Conservation (phyloP, 2,888 invertebrate species). For the Volucella inanis region DNA sequence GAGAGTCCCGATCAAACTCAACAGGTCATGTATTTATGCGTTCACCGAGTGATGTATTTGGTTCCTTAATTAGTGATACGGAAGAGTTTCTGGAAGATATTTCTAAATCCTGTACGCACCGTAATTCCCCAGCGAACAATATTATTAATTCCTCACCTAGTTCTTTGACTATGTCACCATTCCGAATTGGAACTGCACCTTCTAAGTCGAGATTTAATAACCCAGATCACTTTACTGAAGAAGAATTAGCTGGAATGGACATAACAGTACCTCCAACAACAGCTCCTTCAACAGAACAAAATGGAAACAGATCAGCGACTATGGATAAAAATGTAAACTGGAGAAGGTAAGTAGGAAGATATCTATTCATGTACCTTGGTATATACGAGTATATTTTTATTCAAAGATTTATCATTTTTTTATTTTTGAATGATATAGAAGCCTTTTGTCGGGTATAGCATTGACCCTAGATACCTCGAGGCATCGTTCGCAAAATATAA, state of each 20-base stretch:
- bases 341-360: background rate
- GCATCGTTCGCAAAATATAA: no score
- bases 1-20: constrained; percentile 89
- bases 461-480: no score
- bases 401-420: no score
- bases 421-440: no score
- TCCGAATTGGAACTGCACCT: constrained; percentile 85
- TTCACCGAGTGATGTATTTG: constrained; percentile 85
- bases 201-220: constrained; percentile 80
- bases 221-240: constrained; percentile 81
- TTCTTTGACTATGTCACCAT: constrained; percentile 82
- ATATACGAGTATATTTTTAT: no score
- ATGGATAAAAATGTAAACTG: constrained; percentile 78
- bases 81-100: constrained; percentile 84
- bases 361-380: no score
- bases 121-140: constrained; percentile 78
- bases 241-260: constrained; percentile 81
- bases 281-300: constrained; percentile 81
- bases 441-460: no score
- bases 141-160: constrained; percentile 74
- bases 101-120: constrained; percentile 76
- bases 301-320: background rate
- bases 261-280: constrained; percentile 83
- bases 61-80: constrained; percentile 85
- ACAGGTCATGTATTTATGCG: constrained; percentile 85